Evolutionary conservation across 2,113 vertebrate species (phyloP), one percentile per base, ranked within the genome.

Genomic region (Channa maculata): DNA sequence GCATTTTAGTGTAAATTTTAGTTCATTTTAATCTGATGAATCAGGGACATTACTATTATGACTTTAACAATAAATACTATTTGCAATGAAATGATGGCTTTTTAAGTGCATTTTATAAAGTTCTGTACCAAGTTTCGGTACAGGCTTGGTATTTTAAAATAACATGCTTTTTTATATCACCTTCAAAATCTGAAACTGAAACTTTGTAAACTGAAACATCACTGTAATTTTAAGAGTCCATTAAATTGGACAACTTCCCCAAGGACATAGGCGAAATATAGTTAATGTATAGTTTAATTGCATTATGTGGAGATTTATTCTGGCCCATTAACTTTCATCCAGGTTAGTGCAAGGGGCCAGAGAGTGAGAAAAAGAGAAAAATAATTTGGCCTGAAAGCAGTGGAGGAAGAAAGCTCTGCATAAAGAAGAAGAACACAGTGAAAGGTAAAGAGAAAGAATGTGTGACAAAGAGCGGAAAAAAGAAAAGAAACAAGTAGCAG

Each of bases 241-340:
- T 92, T 90, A 91, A 92, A 93, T 85, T 89, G 81, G 79, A 86
- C 83, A 91, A 89, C 89, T 90, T 91, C 88, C 80, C 89, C 89
- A 92, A 92, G 89, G 88, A 92, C 91, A 84, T 61, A 49, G 73
- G 58, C 58, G 57, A 86, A 90, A 90, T 88, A 89, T 81, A 90
- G 86, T 91, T 88, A 92, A 93, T 90, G 90, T 92, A 91, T 92
- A 92, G 91, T 92, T 92, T 94, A 94, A 93, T 93, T 93, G 90
- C 91, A 89, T 92, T 93, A 93, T 85, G 86, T 89, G 88, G 88
- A 91, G 86, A 94, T 94, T 91, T 88, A 94, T 93, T 94, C 90
- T 91, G 91, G 79, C 78, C 87, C 93, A 93, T 93, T 94, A 92
- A 93, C 89, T 93, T 91, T 92, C 87, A 91, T 84, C 82, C 91